Evolutionary conservation across 1,140 invertebrate species (phyloP), one percentile per base, ranked within the genome.

Genomic region (Coenobita brevimanus): DNA sequence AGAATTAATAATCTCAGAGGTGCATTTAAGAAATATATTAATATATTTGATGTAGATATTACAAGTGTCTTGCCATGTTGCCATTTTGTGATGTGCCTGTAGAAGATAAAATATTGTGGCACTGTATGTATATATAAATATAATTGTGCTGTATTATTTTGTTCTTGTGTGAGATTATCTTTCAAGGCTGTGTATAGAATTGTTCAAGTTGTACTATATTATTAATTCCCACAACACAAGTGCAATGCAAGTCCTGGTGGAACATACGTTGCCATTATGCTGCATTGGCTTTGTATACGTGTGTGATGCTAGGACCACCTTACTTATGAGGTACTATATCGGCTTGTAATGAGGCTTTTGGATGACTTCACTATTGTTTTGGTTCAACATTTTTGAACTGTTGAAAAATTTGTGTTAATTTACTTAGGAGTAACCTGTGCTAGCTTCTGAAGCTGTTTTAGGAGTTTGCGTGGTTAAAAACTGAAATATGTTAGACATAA

Each of bases 71-170:
- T 82, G 80, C 80, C 64, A 71, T 82, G 27, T 71, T 71, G 62
- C 80, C 80, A 71, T 82, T 67, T 50, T 43, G 69, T 24, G 30
- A 24, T 67, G 80, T 82, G 80, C 80, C 80, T 82, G 46, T 13
- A n/a, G 43, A 69, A 50, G 6, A 50, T 50, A 50, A 17, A 8
- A 50, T 50, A 50, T 8, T 50, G 46, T 50, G 46, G 46, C 46
- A 50, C 46, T n/a, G 17, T 67, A 36, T 43, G 67, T 67, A 54
- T 8, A 38, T 50, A 30, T n/a, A 67, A 24, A 27, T 69, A 41
- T 38, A 82, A 69, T 69, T 46, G 78, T 67, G 62, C 46, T 60
- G 80, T 43, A 36, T 21, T 67, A 24, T 30, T 57, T n/a, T 21
- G 36, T 17, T 69, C 13, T n/a, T 50, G 67, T n/a, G 60, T 24